Percentiles rank a stretch among this genome's conserved stretches.
Conservation (phyloP, 2,888 invertebrate species). For the Drosophila neutralis region DNA sequence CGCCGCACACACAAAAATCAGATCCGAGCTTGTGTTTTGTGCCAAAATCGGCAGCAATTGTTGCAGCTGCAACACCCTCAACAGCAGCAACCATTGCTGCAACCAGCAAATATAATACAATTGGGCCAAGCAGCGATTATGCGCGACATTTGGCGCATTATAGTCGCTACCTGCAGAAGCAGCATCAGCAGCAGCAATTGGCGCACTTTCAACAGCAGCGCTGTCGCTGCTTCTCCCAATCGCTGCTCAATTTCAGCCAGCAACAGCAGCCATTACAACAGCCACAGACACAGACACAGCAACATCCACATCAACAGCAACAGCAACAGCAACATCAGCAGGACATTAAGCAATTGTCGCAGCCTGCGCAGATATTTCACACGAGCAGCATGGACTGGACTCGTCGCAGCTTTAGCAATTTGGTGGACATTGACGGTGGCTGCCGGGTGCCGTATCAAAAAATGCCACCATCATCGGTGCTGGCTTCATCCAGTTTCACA, state of each 20-base stretch:
- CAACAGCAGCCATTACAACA: conserved; percentile 52
- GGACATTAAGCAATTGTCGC: conserved; percentile 39
- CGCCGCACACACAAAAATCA: conserved; percentile 78
- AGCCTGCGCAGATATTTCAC: conserved; percentile 66
- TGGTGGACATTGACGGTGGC: conserved; percentile 77
- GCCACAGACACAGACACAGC: conserved; percentile 36
- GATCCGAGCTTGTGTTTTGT: conserved; percentile 80
- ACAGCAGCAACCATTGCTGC: conserved; percentile 43
- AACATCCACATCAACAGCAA: conserved; percentile 33
- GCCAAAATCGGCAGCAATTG: conserved; percentile 48
- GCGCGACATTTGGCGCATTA: conserved; percentile 82
- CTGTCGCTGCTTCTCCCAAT: conserved; percentile 84
- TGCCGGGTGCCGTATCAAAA: conserved; percentile 82
- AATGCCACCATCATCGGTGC: conserved; percentile 64
- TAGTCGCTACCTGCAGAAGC: conserved; percentile 79
- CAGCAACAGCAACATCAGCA: conserved; percentile 4
- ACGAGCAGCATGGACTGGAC: conserved; percentile 77
- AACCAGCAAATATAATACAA: conserved; percentile 84
- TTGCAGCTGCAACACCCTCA: conserved; percentile 42
- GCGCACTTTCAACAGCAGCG: conserved; percentile 79
- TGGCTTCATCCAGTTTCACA: conserved; percentile 73
- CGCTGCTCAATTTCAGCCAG: conserved; percentile 83
- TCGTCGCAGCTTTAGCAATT: conserved; percentile 81
- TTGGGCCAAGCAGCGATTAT: conserved; percentile 84
- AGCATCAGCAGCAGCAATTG: conserved; percentile 77